phyloP scores from a whole-genome alignment of 2,888 invertebrate genomes.

The Drosophila falleni region DNA sequence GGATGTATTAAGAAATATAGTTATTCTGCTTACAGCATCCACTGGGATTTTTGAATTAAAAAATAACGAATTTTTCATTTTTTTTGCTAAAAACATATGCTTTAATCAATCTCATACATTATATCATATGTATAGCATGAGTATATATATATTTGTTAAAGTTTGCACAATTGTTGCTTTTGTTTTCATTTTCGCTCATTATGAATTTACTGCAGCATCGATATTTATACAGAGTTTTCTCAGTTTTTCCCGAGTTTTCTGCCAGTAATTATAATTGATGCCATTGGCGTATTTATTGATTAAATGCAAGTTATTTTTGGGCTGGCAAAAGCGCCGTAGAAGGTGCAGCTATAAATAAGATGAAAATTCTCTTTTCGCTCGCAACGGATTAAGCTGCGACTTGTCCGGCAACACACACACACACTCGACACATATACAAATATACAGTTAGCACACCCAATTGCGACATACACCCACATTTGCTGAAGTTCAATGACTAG shows the following conservation, averaged over 20 bases:
- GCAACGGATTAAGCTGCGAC: conserved; percentile 41
- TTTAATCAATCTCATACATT: conserved; percentile 3
- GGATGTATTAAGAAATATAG: no score
- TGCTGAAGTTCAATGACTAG: conserved; percentile 78
- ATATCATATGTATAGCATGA: neutral
- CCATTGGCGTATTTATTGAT: conserved; percentile 46
- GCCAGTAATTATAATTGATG: conserved; percentile 15
- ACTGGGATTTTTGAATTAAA: no score
- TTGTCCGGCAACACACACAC: conserved; percentile 33
- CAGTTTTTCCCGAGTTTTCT: neutral
- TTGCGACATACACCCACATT: conserved; percentile 46
- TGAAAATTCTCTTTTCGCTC: conserved; percentile 37
- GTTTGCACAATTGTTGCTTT: neutral
- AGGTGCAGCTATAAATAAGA: conserved; percentile 56
- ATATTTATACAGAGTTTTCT: conserved; percentile 8
- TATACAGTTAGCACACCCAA: conserved; percentile 17
- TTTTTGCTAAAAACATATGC: neutral
- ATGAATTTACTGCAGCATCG: conserved; percentile 21
- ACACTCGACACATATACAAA: neutral
- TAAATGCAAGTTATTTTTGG: conserved; percentile 53
- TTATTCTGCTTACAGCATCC: no score
- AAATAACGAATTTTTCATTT: neutral
- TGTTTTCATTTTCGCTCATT: conserved; percentile 4
- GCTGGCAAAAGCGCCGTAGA: conserved; percentile 18
- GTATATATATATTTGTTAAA: conserved; percentile 3